Evolutionary conservation across 2,888 invertebrate genomes (phyloP), one percentile per base, ranked within the genome.

Genomic region (Agelastica alni): DNA sequence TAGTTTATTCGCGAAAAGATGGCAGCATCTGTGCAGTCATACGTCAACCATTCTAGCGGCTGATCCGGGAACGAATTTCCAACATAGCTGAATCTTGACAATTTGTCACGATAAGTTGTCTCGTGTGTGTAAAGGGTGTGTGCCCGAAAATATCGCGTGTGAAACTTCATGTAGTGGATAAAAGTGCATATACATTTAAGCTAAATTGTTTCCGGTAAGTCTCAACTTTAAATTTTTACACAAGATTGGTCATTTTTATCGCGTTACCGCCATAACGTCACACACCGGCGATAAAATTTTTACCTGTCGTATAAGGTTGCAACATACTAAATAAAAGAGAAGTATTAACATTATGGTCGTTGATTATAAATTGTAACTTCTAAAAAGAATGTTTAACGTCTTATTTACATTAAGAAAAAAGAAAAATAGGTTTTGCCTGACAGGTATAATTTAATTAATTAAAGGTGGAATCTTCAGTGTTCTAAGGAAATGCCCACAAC

Each of bases 91-190:
- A 62, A 59, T 64, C 61, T 63, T 66, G 68, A 65, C 67, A 67
- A 67, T 62, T 69, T 66, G 65, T 68, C 65, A 65, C 69, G 66
- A 65, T 70, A 66, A 65, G 61, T 66, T 60, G 63, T 62, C 59
- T 63, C 61, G 62, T 65, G 67, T 60, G 66, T 63, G 66, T 57
- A 63, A 65, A 69, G 68, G 69, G 70, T 70, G 70, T 72, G 70
- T 70, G 70, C 68, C 64, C 62, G 61, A 62, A 67, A 64, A 64
- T 48, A 52, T 39, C 64, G 65, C 62, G 65, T 66, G 65, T 69
- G 61, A 65, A 65, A 58, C 61, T 72, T 70, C 65, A 67, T 72
- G 72, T 68, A 69, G 70, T 69, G 68, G 67, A 66, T 67, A 64
- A 65, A 63, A 66, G 66, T 65, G 60, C 60, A 56, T 55, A 49